Conservation (phyloP, 1,140 invertebrate genomes). For the Littorina saxatilis region DNA sequence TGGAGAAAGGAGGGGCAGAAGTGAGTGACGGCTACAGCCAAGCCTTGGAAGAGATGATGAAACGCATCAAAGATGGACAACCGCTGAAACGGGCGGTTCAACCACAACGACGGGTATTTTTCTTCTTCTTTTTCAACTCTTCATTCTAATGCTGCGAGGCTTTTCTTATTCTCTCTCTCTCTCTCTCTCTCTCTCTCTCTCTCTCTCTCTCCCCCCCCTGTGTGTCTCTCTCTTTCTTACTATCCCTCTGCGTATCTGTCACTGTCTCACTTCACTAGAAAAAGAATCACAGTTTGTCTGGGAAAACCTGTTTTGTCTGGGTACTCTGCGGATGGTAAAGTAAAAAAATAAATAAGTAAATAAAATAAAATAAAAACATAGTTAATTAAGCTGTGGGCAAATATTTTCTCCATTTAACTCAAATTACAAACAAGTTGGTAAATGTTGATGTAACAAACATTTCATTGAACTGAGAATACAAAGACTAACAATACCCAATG, state of each 20-base stretch:
- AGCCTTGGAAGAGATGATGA: slow-evolving; percentile 64
- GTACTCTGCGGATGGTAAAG: too few relatives aligned
- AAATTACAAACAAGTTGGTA: too few relatives aligned
- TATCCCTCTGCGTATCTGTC: neutral
- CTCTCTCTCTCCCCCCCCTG: neutral
- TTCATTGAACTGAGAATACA: too few relatives aligned
- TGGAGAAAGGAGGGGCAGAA: slow-evolving; percentile 36
- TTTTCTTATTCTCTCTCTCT: neutral
- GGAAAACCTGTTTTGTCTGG: too few relatives aligned
- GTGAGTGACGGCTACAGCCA: slow-evolving; percentile 48
- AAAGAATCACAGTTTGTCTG: neutral
- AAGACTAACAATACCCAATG: too few relatives aligned
- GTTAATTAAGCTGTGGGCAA: too few relatives aligned
- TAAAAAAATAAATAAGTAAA: too few relatives aligned
- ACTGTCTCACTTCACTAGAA: neutral
- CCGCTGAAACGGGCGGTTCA: slow-evolving; percentile 39
- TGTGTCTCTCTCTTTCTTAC: neutral
- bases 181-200: neutral
- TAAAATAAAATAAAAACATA: too few relatives aligned
- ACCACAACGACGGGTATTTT: slow-evolving; percentile 39
- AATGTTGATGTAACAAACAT: too few relatives aligned
- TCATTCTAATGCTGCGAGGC: slow-evolving; percentile 11
- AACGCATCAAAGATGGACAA: slow-evolving; percentile 56
- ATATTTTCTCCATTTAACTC: too few relatives aligned
- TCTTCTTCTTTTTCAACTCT: neutral